These are phyloP conservation scores for Gobio gobio DNA, from an alignment of 2,113 vertebrate genomes.

Conservation along the genomic window DNA sequence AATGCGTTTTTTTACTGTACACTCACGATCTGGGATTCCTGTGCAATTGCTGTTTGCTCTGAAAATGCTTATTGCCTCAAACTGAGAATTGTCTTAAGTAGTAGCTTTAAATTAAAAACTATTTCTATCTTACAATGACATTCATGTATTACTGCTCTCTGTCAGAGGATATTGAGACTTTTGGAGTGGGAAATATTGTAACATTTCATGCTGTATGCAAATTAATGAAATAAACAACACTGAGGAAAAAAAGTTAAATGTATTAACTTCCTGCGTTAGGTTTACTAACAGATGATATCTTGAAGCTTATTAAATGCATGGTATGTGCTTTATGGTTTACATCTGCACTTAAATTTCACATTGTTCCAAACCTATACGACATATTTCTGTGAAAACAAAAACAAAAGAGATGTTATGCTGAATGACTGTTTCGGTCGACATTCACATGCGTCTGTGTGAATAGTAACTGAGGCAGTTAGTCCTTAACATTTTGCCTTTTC, in stretches of 20 bases:
- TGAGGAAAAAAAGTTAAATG: background rate
- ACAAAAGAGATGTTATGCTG: background rate
- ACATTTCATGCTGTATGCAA: slow-evolving; percentile 26
- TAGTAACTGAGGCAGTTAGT: background rate
- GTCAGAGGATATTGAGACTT: background rate
- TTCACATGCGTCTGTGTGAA: background rate
- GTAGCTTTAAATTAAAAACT: background rate
- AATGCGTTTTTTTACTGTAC: slow-evolving; percentile 32
- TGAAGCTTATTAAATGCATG: background rate
- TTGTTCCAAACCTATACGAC: background rate
- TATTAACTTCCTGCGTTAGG: background rate
- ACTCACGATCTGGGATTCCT: slow-evolving; percentile 25
- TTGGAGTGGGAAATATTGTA: slow-evolving; percentile 1
- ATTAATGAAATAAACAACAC: slow-evolving; percentile 26
- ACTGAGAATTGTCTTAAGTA: background rate
- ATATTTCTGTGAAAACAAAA: background rate
- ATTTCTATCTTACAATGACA: background rate
- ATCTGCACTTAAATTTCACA: background rate
- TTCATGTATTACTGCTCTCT: background rate
- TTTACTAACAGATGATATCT: background rate
- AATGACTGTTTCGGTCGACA: background rate
- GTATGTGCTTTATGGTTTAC: background rate
- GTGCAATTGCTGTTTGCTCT: slow-evolving; percentile 36
- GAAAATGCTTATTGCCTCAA: slow-evolving; percentile 14
- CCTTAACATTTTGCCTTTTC: background rate